A percentile compares a stretch with the other conserved stretches of the same genome.
Evolutionary conservation across 2,113 vertebrate genomes (phyloP).

Genomic region (Aleadryas rufinucha): DNA sequence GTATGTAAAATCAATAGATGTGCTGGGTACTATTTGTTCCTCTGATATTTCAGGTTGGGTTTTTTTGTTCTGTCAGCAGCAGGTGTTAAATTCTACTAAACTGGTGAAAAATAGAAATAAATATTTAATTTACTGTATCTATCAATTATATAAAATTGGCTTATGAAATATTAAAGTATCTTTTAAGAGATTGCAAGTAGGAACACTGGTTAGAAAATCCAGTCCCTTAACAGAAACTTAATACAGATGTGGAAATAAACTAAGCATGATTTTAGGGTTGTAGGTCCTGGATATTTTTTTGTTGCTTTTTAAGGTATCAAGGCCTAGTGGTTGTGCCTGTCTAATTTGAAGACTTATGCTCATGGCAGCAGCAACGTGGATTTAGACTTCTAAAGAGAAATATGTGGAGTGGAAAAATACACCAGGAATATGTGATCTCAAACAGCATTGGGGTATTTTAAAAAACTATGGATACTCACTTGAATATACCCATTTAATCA

Average conservation of each 20-base stretch:
- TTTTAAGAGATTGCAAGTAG: slow-evolving; percentile 22
- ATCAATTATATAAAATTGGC: slow-evolving; percentile 51
- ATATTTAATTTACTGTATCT: slow-evolving; percentile 54
- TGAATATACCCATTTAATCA: not conserved
- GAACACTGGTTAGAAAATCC: not conserved
- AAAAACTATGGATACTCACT: not conserved
- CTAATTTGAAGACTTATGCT: not conserved
- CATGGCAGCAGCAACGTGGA: not conserved
- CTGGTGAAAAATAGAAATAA: slow-evolving; percentile 42
- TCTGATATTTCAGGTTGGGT: not conserved
- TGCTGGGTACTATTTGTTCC: slow-evolving; percentile 16
- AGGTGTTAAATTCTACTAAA: slow-evolving; percentile 47
- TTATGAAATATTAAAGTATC: slow-evolving; percentile 53
- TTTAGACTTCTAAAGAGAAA: not conserved
- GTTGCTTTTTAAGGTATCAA: not conserved
- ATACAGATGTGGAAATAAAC: slow-evolving; percentile 12
- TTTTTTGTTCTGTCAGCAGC: not conserved
- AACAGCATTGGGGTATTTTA: not conserved
- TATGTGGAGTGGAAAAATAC: not conserved
- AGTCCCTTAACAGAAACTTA: not conserved
- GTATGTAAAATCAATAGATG: slow-evolving; percentile 48
- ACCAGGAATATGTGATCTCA: not conserved
- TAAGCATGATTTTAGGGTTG: not conserved
- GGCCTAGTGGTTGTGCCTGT: not conserved
- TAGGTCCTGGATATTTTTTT: not conserved